Conservation (phyloP, 2,113 vertebrate species). For the Takifugu bimaculatus region DNA sequence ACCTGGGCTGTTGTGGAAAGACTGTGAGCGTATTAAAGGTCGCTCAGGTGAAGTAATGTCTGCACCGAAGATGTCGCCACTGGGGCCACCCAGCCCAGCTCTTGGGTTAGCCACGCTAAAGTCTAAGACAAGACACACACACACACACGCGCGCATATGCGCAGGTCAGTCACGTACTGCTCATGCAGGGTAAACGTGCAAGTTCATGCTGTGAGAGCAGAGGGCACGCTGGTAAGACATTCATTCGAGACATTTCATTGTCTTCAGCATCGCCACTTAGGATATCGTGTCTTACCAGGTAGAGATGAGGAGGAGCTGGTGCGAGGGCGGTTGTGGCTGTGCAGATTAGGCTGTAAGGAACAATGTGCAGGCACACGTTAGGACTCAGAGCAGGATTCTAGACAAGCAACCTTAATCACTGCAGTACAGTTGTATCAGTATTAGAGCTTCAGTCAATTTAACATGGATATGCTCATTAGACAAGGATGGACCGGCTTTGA, state of each 20-base stretch:
- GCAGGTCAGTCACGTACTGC: slow-evolving; percentile 7
- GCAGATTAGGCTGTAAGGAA: slow-evolving; percentile 74
- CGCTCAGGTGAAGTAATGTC: slow-evolving; percentile 63
- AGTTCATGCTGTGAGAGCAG: slow-evolving; percentile 20
- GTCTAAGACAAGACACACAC: slow-evolving; percentile 67
- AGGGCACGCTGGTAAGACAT: too few species aligned
- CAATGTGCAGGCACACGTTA: neutral
- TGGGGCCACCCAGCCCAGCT: slow-evolving; percentile 42
- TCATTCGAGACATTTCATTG: neutral
- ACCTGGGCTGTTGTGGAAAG: slow-evolving; percentile 73
- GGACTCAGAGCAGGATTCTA: neutral
- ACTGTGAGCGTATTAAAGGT: slow-evolving; percentile 64
- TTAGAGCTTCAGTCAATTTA: too few species aligned
- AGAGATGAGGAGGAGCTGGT: slow-evolving; percentile 81
- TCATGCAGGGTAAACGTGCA: slow-evolving; percentile 20
- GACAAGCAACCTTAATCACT: too few species aligned
- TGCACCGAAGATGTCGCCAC: slow-evolving; percentile 48
- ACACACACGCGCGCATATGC: slow-evolving; percentile 23
- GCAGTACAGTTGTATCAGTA: too few species aligned
- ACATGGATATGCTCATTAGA: neutral
- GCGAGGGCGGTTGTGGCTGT: slow-evolving; percentile 72
- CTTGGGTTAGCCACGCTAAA: slow-evolving; percentile 66
- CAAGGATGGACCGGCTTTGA: neutral
- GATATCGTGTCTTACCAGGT: slow-evolving; percentile 66
- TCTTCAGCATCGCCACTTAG: neutral